Evolutionary conservation across 2,888 invertebrate species (phyloP).

Genomic region (Metacarcinus magister): DNA sequence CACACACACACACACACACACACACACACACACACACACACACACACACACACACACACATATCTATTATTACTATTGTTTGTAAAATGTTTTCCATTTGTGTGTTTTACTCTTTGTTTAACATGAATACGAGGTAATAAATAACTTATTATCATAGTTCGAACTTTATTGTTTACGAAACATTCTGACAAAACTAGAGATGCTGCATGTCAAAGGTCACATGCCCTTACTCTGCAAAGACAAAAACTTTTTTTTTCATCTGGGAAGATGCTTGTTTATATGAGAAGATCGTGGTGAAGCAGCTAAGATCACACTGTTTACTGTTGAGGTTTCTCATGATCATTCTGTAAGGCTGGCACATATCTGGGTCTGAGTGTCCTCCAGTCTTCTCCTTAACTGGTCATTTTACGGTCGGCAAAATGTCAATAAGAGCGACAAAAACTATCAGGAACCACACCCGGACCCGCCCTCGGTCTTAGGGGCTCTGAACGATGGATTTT

Average conservation of each 20-base stretch:
- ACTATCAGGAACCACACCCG: conserved; percentile 44
- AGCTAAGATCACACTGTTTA: conserved; percentile 16
- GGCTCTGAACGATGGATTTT: conserved; percentile 46
- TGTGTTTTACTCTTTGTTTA: neutral
- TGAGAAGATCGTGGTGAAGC: neutral
- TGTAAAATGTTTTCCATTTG: neutral
- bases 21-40: too few species aligned
- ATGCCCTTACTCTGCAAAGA: neutral
- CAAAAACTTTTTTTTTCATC: neutral
- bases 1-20: too few species aligned
- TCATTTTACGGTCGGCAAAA: conserved; percentile 71
- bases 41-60: too few species aligned
- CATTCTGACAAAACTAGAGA: neutral
- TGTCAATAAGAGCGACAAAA: conserved; percentile 66
- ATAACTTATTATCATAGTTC: neutral
- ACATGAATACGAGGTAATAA: neutral
- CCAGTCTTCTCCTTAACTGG: conserved; percentile 66
- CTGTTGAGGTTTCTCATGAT: neutral
- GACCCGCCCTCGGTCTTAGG: conserved; percentile 14
- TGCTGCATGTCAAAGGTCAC: neutral
- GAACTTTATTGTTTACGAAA: neutral
- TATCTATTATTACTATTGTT: neutral
- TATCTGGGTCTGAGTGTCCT: conserved; percentile 56
- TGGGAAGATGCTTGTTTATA: neutral
- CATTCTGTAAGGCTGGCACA: neutral